A percentile compares a stretch with the other conserved stretches of the same genome.
These are phyloP conservation scores for Oceanites oceanicus DNA, from an alignment of 2,113 vertebrate genomes.

Conservation along the genomic window DNA sequence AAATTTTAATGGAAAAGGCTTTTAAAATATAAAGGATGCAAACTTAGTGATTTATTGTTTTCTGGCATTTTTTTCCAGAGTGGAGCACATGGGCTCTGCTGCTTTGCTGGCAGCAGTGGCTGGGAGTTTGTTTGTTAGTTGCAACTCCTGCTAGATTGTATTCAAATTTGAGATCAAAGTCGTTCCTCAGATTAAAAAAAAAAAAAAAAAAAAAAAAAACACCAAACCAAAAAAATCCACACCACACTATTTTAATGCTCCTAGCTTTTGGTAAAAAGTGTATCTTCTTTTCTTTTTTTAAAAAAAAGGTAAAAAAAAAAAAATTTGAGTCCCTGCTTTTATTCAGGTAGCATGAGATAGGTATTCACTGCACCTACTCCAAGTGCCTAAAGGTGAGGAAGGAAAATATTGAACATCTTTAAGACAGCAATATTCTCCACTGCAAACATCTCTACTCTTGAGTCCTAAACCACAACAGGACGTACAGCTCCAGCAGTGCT, in stretches of 20 bases:
- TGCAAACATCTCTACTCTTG: not conserved
- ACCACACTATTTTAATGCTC: not conserved
- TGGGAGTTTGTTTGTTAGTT: not conserved
- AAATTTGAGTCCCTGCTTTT: not conserved
- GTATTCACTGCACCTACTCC: not conserved
- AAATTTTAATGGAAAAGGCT: not conserved
- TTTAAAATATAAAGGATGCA: not conserved
- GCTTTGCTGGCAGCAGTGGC: not conserved
- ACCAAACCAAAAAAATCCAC: not conserved
- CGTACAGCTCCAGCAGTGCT: not conserved
- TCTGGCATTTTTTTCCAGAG: not conserved
- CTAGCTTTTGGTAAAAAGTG: not conserved
- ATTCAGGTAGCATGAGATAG: rapidly evolving
- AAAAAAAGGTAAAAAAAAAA: not conserved
- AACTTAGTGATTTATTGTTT: not conserved
- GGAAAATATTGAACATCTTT: not conserved
- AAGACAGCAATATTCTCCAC: not conserved
- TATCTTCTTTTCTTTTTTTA: not conserved
- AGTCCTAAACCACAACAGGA: not conserved
- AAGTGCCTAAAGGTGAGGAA: not conserved
- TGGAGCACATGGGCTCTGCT: not conserved
- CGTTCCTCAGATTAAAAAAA: not conserved
- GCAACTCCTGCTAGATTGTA: not conserved
- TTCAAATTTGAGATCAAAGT: not conserved
- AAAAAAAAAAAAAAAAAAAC: not conserved